phyloP scores from a whole-genome alignment of 2,888 invertebrate species.

The Spisula subtruncata region DNA sequence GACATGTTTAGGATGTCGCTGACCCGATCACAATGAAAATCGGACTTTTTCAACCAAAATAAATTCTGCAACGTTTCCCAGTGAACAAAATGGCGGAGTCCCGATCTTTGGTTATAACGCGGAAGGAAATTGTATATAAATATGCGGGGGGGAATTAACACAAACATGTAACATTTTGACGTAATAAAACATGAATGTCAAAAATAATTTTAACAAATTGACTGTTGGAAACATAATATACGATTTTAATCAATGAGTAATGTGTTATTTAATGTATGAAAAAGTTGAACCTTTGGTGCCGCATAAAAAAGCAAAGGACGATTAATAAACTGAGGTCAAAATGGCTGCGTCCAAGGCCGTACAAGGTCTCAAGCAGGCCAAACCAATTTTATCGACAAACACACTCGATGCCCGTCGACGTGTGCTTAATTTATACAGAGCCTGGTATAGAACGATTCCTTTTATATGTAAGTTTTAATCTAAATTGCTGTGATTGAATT shows the following conservation, averaged over 20 bases:
- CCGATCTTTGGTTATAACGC: neutral
- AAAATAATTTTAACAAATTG: no score
- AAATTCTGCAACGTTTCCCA: conserved; percentile 29
- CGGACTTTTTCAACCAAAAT: neutral
- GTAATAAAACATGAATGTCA: no score
- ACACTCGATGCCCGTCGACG: conserved; percentile 93
- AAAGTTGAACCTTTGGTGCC: no score
- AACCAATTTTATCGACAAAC: conserved; percentile 94
- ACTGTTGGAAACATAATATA: no score
- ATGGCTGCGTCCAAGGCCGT: conserved; percentile 58
- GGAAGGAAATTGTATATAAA: neutral
- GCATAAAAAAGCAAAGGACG: neutral
- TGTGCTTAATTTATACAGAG: conserved; percentile 95
- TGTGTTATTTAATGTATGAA: neutral
- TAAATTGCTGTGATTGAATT: neutral
- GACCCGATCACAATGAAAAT: neutral
- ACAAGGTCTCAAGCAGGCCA: conserved; percentile 89
- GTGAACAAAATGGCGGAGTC: conserved; percentile 28
- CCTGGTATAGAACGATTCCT: conserved; percentile 97
- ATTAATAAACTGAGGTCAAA: neutral
- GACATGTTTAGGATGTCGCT: conserved; percentile 91
- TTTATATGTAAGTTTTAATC: conserved; percentile 92
- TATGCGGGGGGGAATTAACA: neutral
- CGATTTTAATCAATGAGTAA: no score
- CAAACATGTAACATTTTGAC: neutral